Evolutionary conservation across 2,797 vertebrate species (phyloP), one percentile per base, ranked within the genome.

Genomic region (Ptychadena robeensis): DNA sequence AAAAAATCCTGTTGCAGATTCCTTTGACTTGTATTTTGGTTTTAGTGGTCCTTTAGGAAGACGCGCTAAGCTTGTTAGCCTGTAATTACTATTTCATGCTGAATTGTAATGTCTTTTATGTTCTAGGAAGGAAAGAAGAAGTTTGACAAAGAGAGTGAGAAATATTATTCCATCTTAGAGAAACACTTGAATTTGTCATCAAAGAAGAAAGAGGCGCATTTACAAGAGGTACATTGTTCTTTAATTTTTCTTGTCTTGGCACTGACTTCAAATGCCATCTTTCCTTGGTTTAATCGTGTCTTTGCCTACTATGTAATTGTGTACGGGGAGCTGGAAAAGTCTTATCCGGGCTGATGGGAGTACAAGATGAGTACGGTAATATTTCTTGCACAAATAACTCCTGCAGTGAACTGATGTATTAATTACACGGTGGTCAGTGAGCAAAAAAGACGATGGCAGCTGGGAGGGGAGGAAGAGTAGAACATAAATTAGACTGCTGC

Each of bases 131-230:
- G 94, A 89, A 99, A 98, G 91, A 99, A 99, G 92, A 98, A 99
- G 89, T 99, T 99, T 94, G 97, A 98, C 93, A 99, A 99, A 87
- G 98, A 99, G 92, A 98, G 96, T 71, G 98, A 99, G 88, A 96
- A 97, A 89, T 99, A 99, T 87, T 98, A 98, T 90, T 98, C 96
- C 40, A 94, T 97, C 85, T 90, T 98, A 88, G 98, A 99, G 86
- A 99, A 99, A 90, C 97, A 99, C 90, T 94, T 99, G 91, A 96
- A 95, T 92, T 90, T 99, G 86, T 99, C 98, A 57, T 97, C 98
- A 68, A 98, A 96, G 91, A 99, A 99, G 91, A 99, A 99, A 88
- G 97, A 99, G 85, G 91, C 97, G 12, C 96, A 97, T 88, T 94
- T 99, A 73, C 95, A 96, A 82, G 98, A 99, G 92, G 98, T 99